Percentiles rank a stretch among this genome's conserved stretches.
These are phyloP conservation scores for Epirrita christyi DNA, from an alignment of 2,888 invertebrate genomes.

Conservation along the genomic window DNA sequence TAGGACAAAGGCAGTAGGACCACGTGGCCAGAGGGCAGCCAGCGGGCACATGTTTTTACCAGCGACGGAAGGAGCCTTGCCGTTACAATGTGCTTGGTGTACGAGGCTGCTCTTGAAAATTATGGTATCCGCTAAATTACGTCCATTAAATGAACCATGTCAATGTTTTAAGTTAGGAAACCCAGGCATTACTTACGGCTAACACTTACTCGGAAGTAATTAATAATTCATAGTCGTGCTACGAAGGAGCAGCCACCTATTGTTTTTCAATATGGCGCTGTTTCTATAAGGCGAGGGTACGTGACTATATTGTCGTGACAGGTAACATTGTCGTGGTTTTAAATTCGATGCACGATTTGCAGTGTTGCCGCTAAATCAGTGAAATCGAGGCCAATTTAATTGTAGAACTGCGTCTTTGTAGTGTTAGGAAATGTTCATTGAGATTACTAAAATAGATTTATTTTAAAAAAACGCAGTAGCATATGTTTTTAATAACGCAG, in stretches of 20 bases:
- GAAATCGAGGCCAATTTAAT: constrained; percentile 11
- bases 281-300: constrained; percentile 29
- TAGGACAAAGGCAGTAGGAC: too few relatives aligned
- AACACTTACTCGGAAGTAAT: constrained; percentile 21
- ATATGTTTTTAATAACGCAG: too few relatives aligned
- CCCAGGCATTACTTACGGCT: too few relatives aligned
- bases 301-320: constrained; percentile 28
- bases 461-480: too few relatives aligned
- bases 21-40: too few relatives aligned
- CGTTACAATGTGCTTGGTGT: too few relatives aligned
- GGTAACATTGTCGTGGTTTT: constrained; percentile 25
- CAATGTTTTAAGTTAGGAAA: too few relatives aligned
- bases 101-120: not conserved
- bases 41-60: too few relatives aligned
- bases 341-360: constrained; percentile 20
- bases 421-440: not conserved
- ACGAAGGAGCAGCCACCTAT: constrained; percentile 23
- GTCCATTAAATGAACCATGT: not conserved
- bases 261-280: constrained; percentile 34
- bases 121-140: not conserved
- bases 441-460: too few relatives aligned
- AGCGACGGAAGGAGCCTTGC: too few relatives aligned
- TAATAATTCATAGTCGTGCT: constrained; percentile 28
- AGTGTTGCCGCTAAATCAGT: not conserved
- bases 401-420: not conserved